Percentiles rank a stretch among this genome's conserved stretches.
phyloP scores from a whole-genome alignment of 2,113 vertebrate genomes.

The Girardinichthys multiradiatus region DNA sequence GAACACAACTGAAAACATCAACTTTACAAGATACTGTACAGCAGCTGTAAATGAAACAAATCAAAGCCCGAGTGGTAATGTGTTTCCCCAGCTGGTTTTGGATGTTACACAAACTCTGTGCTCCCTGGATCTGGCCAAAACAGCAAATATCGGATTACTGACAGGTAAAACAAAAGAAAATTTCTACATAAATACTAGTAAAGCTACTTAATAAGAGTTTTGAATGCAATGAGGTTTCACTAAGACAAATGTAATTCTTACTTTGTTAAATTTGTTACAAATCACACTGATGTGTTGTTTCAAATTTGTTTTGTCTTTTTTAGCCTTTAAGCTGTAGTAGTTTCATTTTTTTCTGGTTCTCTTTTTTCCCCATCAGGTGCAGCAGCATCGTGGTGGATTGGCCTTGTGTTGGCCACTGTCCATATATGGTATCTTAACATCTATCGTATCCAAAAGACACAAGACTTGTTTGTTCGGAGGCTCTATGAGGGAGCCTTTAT shows the following conservation, averaged over 20 bases:
- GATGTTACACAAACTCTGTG: constrained; percentile 64
- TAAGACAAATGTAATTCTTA: too few relatives aligned
- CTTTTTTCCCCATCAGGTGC: constrained; percentile 17
- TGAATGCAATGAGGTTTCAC: too few relatives aligned
- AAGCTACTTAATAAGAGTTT: too few relatives aligned
- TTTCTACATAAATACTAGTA: too few relatives aligned
- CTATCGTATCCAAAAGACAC: constrained; percentile 74
- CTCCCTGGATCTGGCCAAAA: constrained; percentile 33
- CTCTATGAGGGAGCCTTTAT: constrained; percentile 78
- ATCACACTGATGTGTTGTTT: too few relatives aligned
- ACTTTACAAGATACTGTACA: constrained; percentile 53
- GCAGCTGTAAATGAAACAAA: constrained; percentile 9
- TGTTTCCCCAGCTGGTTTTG: constrained; percentile 42
- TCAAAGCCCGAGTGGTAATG: neutral
- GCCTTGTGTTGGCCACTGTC: constrained; percentile 65
- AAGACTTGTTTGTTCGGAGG: constrained; percentile 67
- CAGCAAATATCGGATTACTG: constrained; percentile 26
- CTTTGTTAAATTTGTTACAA: too few relatives aligned
- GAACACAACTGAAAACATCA: constrained; percentile 24
- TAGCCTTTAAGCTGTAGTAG: neutral
- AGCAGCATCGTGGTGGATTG: constrained; percentile 68
- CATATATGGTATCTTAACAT: constrained; percentile 66
- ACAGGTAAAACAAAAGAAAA: constrained; percentile 37
- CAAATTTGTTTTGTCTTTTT: neutral
- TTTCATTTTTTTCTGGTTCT: neutral